Evolutionary conservation across 2,797 vertebrate genomes (phyloP).

Genomic region (Mormyrus proboscirostris): DNA sequence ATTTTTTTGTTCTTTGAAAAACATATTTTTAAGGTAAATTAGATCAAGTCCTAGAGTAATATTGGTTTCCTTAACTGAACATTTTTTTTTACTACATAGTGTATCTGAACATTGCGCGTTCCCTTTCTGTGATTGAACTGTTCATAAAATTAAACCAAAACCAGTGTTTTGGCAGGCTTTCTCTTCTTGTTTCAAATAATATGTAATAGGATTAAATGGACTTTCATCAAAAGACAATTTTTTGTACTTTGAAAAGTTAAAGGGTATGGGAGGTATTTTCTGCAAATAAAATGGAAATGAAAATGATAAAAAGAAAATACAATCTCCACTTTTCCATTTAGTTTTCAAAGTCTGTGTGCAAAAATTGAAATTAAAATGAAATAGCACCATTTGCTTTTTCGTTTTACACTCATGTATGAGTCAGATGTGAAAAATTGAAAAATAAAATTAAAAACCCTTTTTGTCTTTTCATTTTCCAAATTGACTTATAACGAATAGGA

Average conservation of each 20-base stretch:
- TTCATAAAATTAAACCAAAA: neutral
- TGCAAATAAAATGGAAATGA: too few relatives aligned
- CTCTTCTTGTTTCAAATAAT: neutral
- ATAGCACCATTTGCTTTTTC: too few relatives aligned
- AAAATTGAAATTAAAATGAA: too few relatives aligned
- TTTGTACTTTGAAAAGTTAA: neutral
- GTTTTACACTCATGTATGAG: too few relatives aligned
- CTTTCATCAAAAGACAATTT: neutral
- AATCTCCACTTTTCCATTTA: too few relatives aligned
- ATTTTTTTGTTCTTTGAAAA: neutral
- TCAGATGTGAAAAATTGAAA: too few relatives aligned
- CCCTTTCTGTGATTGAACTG: neutral
- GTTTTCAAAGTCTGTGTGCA: too few relatives aligned
- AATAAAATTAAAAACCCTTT: too few relatives aligned
- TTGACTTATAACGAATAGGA: too few relatives aligned
- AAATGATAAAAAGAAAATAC: too few relatives aligned
- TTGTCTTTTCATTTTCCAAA: too few relatives aligned
- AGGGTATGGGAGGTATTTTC: too few relatives aligned
- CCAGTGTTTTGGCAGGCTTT: neutral
- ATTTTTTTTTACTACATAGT: neutral
- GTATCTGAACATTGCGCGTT: neutral
- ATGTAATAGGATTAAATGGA: neutral
- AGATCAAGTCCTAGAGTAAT: neutral
- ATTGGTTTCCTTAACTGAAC: neutral
- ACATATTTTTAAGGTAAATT: neutral